Base-by-base conservation (phyloP, 2,888 invertebrate species). In the Eupithecia pulchellata region DNA sequence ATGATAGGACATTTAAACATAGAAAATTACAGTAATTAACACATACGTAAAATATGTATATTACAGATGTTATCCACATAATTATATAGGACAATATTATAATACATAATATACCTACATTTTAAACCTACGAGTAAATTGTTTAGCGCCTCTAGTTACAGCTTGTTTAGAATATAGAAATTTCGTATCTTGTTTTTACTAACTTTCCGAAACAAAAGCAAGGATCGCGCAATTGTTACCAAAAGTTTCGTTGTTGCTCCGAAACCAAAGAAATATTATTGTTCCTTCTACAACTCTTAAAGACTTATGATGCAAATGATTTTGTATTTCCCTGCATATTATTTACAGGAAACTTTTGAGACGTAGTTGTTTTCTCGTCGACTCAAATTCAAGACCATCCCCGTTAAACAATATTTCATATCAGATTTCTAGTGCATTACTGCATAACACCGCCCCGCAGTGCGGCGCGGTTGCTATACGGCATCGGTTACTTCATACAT, bases 401-500 rank as follows among this genome's bases (percentile, higher is more conserved):
- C 70, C 74, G 73, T 69, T 32, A 74, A 68, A 70, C 72, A 66
- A 76, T 71, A 76, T 76, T 77, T 75, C 73, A 76, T 77, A 75
- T 78, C 72, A 76, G 76, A 78, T 74, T 76, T 67, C 72, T 73
- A 69, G 64, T 73, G 73, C 77, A 79, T 78, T 78, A 79, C 77
- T 78, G 78, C 77, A 78, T 77, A 77, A 78, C 73, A 74, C 69
- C 69, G 66, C 63, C 75, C 80, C 75, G 79, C 77, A 79, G 68
- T 80, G 79, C 79, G 78, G 78, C 73, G 71, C 68, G 71, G 74
- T 77, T 72, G 75, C 74, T 78, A 77, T 75, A 77, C 68, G 73
- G 72, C 66, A 77, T 77, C 64, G 72, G 75, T 77, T 74, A 78
- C 78, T 78, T 78, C 78, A 79, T 79, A 78, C 78, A 78, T 79